Conservation (phyloP, 2,888 invertebrate genomes). For the Drosophila quinaria region DNA sequence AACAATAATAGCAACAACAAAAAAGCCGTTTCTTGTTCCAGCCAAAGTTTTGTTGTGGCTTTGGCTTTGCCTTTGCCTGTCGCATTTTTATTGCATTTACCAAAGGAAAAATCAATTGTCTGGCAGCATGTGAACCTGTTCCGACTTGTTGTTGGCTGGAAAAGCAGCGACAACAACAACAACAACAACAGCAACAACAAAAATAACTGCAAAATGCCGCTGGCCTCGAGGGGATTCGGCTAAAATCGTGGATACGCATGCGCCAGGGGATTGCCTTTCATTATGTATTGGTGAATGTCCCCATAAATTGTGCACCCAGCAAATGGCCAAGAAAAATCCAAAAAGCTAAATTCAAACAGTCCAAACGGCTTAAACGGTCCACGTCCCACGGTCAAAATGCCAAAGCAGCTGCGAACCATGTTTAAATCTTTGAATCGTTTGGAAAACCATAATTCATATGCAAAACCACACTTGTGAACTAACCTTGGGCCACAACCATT, state of each 20-base stretch:
- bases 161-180: conserved; percentile 40
- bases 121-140: conserved; percentile 65
- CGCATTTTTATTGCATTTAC: conserved; percentile 54
- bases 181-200: conserved; percentile 26
- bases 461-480: conserved; percentile 51
- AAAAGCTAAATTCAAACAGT: background rate
- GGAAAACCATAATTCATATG: conserved; percentile 56
- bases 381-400: conserved; percentile 29
- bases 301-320: conserved; percentile 39
- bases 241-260: conserved; percentile 52
- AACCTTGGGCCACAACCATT: conserved; percentile 58
- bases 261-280: conserved; percentile 58
- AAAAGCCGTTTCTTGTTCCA: conserved; percentile 72
- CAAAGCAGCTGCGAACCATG: conserved; percentile 42
- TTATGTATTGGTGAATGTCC: conserved; percentile 57
- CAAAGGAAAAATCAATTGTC: conserved; percentile 77
- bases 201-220: conserved; percentile 70
- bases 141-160: conserved; percentile 45
- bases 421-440: conserved; percentile 49
- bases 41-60: conserved; percentile 65
- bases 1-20: conserved; percentile 44
- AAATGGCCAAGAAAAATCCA: conserved; percentile 5
- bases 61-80: conserved; percentile 26
- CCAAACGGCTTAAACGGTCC: conserved; percentile 8
- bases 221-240: conserved; percentile 41